phyloP scores from a whole-genome alignment of 2,888 invertebrate species.

The Tipula vernalis region DNA sequence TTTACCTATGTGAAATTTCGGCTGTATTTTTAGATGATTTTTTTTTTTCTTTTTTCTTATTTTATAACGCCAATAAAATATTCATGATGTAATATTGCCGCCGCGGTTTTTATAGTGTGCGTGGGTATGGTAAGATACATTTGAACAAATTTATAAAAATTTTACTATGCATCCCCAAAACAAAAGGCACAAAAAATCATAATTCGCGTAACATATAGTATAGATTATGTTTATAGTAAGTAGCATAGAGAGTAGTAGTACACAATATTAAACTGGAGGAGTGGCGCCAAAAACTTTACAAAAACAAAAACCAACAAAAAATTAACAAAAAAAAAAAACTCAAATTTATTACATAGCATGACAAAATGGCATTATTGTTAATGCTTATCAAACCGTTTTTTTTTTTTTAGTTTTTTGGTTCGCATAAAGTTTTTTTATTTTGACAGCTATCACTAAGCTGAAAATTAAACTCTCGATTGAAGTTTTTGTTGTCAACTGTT shows the following conservation, averaged over 20 bases:
- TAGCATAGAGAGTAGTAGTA: not conserved
- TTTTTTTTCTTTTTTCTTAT: not conserved
- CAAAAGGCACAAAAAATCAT: not conserved
- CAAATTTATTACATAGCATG: not conserved
- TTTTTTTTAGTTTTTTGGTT: not conserved
- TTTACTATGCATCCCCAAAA: not conserved
- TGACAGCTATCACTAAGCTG: not conserved
- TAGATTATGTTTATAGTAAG: not conserved
- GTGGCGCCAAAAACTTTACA: conserved; percentile 4
- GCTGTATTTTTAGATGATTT: not conserved
- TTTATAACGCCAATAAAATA: not conserved
- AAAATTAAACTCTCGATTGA: not conserved
- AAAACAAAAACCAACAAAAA: not conserved
- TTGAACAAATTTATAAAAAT: not conserved
- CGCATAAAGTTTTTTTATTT: not conserved
- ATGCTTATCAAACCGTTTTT: not conserved
- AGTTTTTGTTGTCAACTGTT: not conserved
- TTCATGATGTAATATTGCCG: not conserved
- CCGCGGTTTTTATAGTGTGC: not conserved
- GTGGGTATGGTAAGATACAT: not conserved
- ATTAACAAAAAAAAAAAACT: not conserved
- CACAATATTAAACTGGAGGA: not conserved
- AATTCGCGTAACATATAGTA: not conserved
- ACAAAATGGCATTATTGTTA: not conserved
- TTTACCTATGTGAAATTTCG: not conserved